Conservation (phyloP, 1,140 invertebrate genomes). For the Asobara japonica region DNA sequence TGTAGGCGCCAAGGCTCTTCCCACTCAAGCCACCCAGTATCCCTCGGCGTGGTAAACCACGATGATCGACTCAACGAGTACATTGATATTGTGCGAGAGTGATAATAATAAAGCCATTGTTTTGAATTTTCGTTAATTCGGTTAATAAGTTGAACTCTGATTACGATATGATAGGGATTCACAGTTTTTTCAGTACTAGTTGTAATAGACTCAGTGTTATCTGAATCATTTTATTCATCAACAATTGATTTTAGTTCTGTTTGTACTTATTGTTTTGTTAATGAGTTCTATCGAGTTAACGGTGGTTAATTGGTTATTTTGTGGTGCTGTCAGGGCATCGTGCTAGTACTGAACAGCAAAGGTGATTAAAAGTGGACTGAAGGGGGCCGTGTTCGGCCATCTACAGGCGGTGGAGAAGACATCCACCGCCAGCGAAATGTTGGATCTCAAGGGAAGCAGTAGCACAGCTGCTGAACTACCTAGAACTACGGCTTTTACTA, state of each 20-base stretch:
- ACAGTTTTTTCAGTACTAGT: background rate
- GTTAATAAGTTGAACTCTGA: background rate
- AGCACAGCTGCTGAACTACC: slow-evolving; percentile 70
- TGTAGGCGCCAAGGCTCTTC: slow-evolving; percentile 15
- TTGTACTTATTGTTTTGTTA: background rate
- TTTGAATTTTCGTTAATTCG: background rate
- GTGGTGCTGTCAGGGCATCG: background rate
- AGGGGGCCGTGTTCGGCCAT: slow-evolving; percentile 10
- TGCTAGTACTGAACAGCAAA: background rate
- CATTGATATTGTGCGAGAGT: background rate
- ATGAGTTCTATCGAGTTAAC: background rate
- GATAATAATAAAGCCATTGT: background rate
- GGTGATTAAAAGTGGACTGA: slow-evolving; percentile 11
- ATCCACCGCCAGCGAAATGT: slow-evolving; percentile 59
- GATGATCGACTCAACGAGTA: slow-evolving; percentile 36
- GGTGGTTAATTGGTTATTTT: background rate
- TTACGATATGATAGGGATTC: slow-evolving; percentile 1
- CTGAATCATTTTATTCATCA: background rate
- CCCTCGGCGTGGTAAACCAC: slow-evolving; percentile 36
- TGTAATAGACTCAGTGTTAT: background rate
- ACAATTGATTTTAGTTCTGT: background rate
- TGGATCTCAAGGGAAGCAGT: slow-evolving; percentile 74
- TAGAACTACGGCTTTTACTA: slow-evolving; percentile 70
- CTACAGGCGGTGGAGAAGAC: slow-evolving; percentile 24
- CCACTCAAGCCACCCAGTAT: slow-evolving; percentile 32